Percentiles rank a stretch among this genome's conserved stretches.
phyloP scores from a whole-genome alignment of 1,140 invertebrate species.

The Musca vetustissima region DNA sequence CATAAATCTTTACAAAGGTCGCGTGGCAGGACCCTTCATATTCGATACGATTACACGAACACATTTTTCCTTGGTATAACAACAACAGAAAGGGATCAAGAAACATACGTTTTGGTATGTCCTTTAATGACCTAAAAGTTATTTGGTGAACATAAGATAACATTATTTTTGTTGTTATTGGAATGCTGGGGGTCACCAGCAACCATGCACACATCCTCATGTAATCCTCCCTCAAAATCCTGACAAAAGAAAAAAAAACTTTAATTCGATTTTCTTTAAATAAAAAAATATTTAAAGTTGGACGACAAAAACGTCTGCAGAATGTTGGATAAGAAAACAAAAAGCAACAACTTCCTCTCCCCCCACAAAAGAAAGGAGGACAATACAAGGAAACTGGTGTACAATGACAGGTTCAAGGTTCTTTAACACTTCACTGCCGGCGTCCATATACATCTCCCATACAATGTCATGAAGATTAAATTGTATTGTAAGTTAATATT shows the following conservation, averaged over 20 bases:
- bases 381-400: background rate
- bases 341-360: no score
- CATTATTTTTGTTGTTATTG: background rate
- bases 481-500: background rate
- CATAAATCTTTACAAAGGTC: background rate
- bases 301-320: no score
- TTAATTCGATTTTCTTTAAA: conserved; percentile 9
- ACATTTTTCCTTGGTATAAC: background rate
- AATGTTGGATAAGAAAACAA: no score
- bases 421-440: conserved; percentile 9
- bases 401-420: conserved; percentile 22
- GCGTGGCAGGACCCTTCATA: conserved; percentile 3
- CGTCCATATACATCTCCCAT: no score
- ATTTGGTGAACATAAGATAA: background rate
- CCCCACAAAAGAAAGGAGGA: no score
- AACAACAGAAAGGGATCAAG: no score
- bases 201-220: no score
- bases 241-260: background rate
- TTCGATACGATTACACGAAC: background rate
- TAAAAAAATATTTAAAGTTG: background rate
- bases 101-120: conserved; percentile 17
- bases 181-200: no score
- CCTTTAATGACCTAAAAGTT: background rate
- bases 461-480: no score
- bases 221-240: no score